Percentiles rank a stretch among this genome's conserved stretches.
Conservation (phyloP, 2,888 invertebrate species). For the Allolobophora icterica region DNA sequence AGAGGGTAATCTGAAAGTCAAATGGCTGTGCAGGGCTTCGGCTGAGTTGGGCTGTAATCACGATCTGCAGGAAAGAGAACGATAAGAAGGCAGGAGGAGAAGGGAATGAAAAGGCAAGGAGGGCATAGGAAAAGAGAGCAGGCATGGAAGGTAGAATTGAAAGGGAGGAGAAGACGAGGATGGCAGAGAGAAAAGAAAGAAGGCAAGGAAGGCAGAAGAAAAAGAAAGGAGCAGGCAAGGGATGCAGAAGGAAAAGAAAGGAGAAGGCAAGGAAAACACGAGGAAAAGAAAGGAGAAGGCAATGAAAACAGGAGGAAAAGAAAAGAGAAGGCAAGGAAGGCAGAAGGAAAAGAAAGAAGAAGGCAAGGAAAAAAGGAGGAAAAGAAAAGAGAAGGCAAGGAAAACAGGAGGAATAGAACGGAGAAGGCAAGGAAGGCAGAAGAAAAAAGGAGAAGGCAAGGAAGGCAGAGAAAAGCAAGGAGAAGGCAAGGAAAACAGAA, state of each 20-base stretch:
- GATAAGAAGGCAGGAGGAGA: too few species aligned
- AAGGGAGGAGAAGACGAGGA: too few species aligned
- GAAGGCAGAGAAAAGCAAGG: neutral
- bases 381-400: neutral
- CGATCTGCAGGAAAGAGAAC: too few species aligned
- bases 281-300: neutral
- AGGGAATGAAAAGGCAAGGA: too few species aligned
- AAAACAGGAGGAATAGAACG: neutral
- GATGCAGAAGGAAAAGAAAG: neutral
- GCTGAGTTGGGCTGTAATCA: neutral
- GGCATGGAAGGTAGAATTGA: neutral
- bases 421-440: neutral
- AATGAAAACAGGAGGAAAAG: neutral
- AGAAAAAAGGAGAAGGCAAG: neutral
- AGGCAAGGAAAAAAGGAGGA: too few species aligned
- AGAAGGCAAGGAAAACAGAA: neutral
- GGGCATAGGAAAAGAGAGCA: neutral
- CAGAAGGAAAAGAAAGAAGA: neutral
- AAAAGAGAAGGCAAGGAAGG: neutral
- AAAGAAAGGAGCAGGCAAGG: neutral
- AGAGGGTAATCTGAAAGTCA: neutral
- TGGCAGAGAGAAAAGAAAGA: neutral
- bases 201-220: neutral
- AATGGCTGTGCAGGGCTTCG: neutral
- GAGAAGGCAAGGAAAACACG: neutral